Evolutionary conservation across 2,113 vertebrate species (phyloP).

Genomic region (Lampris megalopsis): DNA sequence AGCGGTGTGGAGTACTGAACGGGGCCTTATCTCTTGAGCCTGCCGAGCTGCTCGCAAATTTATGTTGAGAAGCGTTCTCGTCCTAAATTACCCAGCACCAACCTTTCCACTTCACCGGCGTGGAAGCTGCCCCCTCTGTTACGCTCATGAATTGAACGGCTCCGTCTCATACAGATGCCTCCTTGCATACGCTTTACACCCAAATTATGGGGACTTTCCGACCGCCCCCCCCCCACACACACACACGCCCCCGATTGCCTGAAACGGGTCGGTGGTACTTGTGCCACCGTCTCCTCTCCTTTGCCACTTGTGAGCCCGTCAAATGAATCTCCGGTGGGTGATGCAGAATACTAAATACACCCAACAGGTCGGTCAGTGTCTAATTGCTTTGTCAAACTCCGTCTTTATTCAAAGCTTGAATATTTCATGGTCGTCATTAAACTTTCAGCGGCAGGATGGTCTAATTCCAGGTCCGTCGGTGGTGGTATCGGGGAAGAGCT

Average conservation of each 20-base stretch:
- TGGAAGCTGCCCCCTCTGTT: conserved; percentile 1
- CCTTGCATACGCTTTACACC: conserved; percentile 39
- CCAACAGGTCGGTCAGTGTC: conserved; percentile 74
- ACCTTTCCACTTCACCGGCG: conserved; percentile 22
- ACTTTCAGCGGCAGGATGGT: conserved; percentile 54
- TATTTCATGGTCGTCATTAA: conserved; percentile 70
- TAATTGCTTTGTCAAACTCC: conserved; percentile 76
- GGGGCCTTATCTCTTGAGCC: conserved; percentile 25
- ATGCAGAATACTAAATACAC: conserved; percentile 65
- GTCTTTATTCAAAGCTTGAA: conserved; percentile 73
- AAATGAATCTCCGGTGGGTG: conserved; percentile 53
- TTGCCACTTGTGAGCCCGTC: conserved; percentile 6
- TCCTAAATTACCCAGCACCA: conserved; percentile 31
- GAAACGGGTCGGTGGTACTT: conserved; percentile 42
- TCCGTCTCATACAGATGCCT: conserved; percentile 10
- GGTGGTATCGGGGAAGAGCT: conserved; percentile 55
- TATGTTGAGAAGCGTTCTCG: conserved; percentile 27
- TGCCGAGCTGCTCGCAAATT: conserved; percentile 23
- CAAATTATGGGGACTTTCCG: conserved; percentile 33
- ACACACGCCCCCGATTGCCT: conserved; percentile 47
- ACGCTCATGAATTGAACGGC: conserved; percentile 6
- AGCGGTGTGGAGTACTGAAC: conserved; percentile 39
- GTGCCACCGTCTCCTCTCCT: conserved; percentile 35
- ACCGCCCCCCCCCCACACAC: conserved; percentile 8
- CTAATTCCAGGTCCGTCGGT: conserved; percentile 35